phyloP scores from a whole-genome alignment of 2,888 invertebrate species.

The Heliconius erato region DNA sequence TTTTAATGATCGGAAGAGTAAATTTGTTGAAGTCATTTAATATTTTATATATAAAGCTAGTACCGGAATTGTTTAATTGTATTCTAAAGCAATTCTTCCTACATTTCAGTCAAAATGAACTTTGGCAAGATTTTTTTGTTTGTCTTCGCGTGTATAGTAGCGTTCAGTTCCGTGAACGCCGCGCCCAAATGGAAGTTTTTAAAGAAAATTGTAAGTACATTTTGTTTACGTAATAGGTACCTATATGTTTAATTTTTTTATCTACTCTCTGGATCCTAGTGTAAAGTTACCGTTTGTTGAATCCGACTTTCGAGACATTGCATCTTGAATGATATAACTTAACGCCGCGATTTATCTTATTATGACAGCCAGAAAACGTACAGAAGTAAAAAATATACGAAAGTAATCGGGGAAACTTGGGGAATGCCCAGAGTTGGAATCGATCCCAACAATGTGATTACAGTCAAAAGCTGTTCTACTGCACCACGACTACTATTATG shows the following conservation, averaged over 20 bases:
- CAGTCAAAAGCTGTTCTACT: too few species aligned
- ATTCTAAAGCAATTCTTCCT: not conserved
- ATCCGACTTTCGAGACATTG: too few species aligned
- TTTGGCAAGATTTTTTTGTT: constrained; percentile 57
- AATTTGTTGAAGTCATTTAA: constrained; percentile 2
- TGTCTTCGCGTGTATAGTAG: constrained; percentile 55
- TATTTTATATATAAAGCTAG: constrained; percentile 18
- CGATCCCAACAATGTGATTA: too few species aligned
- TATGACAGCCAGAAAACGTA: too few species aligned
- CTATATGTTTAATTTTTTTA: not conserved
- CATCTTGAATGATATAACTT: too few species aligned
- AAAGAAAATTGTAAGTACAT: constrained; percentile 58
- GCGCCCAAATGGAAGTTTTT: constrained; percentile 59
- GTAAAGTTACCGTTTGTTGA: too few species aligned
- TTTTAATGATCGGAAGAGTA: not conserved
- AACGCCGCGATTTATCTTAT: too few species aligned
- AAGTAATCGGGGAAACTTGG: too few species aligned
- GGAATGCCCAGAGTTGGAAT: too few species aligned
- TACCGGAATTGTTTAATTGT: not conserved
- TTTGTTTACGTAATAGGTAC: not conserved
- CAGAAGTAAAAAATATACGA: too few species aligned
- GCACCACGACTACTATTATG: too few species aligned
- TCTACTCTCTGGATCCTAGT: not conserved
- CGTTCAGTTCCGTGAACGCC: constrained; percentile 51
- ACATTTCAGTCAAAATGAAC: constrained; percentile 59